Evolutionary conservation across 2,888 invertebrate species (phyloP).

Genomic region (Cheilosia urbana): DNA sequence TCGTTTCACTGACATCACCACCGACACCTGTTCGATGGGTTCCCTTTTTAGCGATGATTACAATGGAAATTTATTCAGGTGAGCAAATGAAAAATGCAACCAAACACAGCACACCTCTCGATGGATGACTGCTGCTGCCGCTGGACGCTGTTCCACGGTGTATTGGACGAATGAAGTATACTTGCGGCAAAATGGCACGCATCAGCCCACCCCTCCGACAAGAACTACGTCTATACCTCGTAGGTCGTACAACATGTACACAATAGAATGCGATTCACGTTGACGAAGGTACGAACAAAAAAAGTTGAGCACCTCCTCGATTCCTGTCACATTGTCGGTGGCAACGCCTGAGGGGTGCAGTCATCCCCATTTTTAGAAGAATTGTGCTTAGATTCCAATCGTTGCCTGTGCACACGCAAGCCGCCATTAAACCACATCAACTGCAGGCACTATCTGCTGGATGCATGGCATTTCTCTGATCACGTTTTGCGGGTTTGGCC

Average conservation of each 20-base stretch:
- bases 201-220: background rate
- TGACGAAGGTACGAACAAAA: conserved; percentile 30
- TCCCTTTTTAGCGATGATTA: conserved; percentile 56
- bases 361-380: conserved; percentile 55
- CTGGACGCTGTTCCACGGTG: conserved; percentile 16
- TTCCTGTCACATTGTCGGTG: conserved; percentile 67
- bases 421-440: conserved; percentile 26
- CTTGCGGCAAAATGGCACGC: conserved; percentile 65
- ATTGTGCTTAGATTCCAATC: conserved; percentile 53
- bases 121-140: background rate
- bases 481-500: conserved; percentile 55
- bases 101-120: conserved; percentile 25
- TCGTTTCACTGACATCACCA: conserved; percentile 35
- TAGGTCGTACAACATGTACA: conserved; percentile 16
- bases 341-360: conserved; percentile 53
- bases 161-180: conserved; percentile 56
- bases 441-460: conserved; percentile 6
- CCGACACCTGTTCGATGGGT: conserved; percentile 61
- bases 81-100: conserved; percentile 61
- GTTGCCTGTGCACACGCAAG: conserved; percentile 39
- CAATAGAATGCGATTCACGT: conserved; percentile 41
- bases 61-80: conserved; percentile 73
- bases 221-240: background rate
- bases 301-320: conserved; percentile 55
- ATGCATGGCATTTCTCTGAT: conserved; percentile 48